Conservation (phyloP, 2,113 vertebrate species). For the Anguilla japonica region DNA sequence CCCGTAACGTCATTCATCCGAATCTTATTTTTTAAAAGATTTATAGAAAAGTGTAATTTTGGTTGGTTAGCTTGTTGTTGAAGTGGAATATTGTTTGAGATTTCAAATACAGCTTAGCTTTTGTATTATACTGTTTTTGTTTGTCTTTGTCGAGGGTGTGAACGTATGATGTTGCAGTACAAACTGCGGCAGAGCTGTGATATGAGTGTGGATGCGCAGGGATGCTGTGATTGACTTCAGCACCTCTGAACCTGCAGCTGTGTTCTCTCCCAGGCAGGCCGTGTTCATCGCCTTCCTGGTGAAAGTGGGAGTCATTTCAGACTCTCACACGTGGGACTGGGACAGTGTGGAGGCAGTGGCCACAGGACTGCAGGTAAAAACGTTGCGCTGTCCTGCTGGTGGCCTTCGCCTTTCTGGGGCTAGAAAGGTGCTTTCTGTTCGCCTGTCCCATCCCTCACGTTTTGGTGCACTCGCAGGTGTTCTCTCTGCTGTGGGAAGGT, state of each 20-base stretch:
- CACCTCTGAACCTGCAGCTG: background rate
- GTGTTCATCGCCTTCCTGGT: slow-evolving; percentile 92
- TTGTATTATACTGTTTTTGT: too few species aligned
- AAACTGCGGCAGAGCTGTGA: too few species aligned
- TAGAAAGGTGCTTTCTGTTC: background rate
- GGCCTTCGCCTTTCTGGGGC: background rate
- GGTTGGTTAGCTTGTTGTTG: too few species aligned
- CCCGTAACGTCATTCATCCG: too few species aligned
- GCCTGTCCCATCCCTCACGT: too few species aligned
- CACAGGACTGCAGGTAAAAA: slow-evolving; percentile 87
- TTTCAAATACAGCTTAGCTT: too few species aligned
- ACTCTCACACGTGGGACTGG: slow-evolving; percentile 91
- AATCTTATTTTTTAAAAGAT: too few species aligned
- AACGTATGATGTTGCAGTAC: too few species aligned
- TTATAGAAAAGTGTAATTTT: too few species aligned
- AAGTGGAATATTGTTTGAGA: too few species aligned
- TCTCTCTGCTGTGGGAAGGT: background rate
- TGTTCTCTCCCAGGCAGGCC: slow-evolving; percentile 80
- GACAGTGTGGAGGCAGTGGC: slow-evolving; percentile 91
- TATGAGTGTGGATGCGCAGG: background rate
- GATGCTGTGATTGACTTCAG: background rate
- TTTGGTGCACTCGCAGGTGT: background rate
- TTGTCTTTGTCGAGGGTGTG: too few species aligned
- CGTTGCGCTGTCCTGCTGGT: background rate
- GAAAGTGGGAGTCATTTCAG: slow-evolving; percentile 92